Evolutionary conservation across 2,113 vertebrate genomes (phyloP).

Genomic region (Poeciliopsis prolifica): DNA sequence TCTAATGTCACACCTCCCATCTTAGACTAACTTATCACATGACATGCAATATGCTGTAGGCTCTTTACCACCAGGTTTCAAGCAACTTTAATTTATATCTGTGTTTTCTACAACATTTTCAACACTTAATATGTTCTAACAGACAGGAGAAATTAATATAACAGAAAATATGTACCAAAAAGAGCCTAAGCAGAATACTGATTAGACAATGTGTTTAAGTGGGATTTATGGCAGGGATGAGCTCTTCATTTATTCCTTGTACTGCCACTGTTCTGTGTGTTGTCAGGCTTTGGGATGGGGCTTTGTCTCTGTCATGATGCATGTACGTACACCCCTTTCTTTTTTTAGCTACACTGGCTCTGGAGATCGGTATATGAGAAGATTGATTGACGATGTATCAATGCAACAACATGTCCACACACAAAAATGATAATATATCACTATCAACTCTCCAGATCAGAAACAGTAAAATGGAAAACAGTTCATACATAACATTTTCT

Average conservation of each 20-base stretch:
- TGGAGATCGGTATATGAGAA: constrained; percentile 5
- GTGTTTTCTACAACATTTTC: constrained; percentile 9
- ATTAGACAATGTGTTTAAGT: constrained; percentile 53
- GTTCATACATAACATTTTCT: background rate
- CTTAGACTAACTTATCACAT: background rate
- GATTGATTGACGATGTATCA: constrained; percentile 5
- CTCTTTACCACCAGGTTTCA: background rate
- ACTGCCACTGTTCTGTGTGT: constrained; percentile 16
- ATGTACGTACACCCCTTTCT: constrained; percentile 5
- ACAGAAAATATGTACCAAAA: constrained; percentile 37
- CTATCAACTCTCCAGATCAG: background rate
- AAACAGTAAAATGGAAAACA: background rate
- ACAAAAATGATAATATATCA: background rate
- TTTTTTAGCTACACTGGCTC: constrained; percentile 10
- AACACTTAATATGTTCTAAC: constrained; percentile 10
- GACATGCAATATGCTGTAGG: background rate
- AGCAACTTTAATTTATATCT: constrained; percentile 4
- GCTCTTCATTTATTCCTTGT: constrained; percentile 46
- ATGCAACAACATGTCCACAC: constrained; percentile 7
- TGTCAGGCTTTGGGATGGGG: constrained; percentile 32
- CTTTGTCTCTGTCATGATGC: constrained; percentile 36
- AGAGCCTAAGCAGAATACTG: constrained; percentile 42
- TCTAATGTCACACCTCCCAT: background rate
- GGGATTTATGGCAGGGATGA: constrained; percentile 56
- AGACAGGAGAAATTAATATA: constrained; percentile 29